A percentile compares a stretch with the other conserved stretches of the same genome.
phyloP scores from a whole-genome alignment of 2,888 invertebrate genomes.

The Rhabditophanes sp. region DNA sequence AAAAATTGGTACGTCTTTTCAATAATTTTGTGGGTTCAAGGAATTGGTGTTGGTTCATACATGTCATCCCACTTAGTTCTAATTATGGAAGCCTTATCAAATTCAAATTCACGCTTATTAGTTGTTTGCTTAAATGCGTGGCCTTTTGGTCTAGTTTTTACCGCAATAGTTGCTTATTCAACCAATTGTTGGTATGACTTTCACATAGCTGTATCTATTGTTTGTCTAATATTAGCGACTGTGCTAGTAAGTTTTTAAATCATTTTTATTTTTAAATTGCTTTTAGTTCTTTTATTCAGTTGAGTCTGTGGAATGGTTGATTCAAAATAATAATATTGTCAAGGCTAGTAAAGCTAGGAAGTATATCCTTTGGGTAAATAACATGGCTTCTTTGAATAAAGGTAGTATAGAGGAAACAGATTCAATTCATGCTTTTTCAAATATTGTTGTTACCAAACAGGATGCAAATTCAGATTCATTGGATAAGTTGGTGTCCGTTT shows the following conservation, averaged over 20 bases:
- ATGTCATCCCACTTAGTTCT: constrained; percentile 38
- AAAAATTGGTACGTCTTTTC: constrained; percentile 14
- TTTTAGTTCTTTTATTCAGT: constrained; percentile 17
- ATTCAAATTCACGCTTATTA: constrained; percentile 22
- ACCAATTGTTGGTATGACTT: constrained; percentile 19
- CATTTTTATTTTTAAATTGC: not conserved
- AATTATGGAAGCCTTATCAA: constrained; percentile 27
- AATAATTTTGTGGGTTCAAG: constrained; percentile 14
- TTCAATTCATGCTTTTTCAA: not conserved
- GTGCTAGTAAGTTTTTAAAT: constrained; percentile 10
- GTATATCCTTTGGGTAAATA: constrained; percentile 8
- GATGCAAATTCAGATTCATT: constrained; percentile 4
- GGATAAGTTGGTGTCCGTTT: constrained; percentile 16
- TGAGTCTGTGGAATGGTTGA: constrained; percentile 33
- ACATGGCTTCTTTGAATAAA: not conserved
- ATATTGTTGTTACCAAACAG: constrained; percentile 1
- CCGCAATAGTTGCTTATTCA: constrained; percentile 14
- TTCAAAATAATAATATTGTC: constrained; percentile 10
- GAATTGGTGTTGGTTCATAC: constrained; percentile 22
- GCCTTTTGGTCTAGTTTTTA: constrained; percentile 31
- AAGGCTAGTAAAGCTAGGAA: constrained; percentile 12
- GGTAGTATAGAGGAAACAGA: not conserved
- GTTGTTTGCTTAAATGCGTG: constrained; percentile 37
- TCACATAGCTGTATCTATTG: constrained; percentile 12
- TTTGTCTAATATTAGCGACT: not conserved